Percentiles rank a stretch among this genome's conserved stretches.
Conservation (phyloP, 2,113 vertebrate species). For the Rhagologus leucostigma region DNA sequence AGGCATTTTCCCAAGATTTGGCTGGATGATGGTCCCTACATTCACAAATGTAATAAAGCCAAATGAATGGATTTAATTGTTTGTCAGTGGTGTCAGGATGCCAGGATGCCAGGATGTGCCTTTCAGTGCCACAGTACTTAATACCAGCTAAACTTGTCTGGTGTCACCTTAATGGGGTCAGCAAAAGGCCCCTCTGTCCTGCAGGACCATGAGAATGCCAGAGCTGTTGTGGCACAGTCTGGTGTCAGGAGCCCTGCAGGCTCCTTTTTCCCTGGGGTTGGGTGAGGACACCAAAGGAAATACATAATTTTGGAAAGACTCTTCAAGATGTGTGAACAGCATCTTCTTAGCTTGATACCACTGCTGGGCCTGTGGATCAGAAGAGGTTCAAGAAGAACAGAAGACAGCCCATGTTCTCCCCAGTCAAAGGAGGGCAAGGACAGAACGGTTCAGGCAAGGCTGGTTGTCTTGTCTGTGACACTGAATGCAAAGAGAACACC, state of each 20-base stretch:
- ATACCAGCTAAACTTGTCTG: background rate
- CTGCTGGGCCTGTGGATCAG: background rate
- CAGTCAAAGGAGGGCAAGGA: background rate
- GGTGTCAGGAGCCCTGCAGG: background rate
- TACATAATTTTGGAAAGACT: background rate
- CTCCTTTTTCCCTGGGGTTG: background rate
- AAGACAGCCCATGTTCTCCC: background rate
- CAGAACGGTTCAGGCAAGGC: background rate
- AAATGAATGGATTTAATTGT: background rate
- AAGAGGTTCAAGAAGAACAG: background rate
- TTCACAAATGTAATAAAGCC: background rate
- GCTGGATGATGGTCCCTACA: background rate
- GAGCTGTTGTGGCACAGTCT: background rate
- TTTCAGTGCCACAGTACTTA: background rate
- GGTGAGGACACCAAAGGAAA: background rate
- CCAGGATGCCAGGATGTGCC: background rate
- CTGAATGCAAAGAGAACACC: background rate
- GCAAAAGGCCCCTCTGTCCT: background rate
- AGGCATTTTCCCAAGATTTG: background rate
- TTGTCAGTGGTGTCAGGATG: background rate
- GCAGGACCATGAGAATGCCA: accelerated
- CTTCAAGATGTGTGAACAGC: background rate
- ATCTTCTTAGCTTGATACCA: background rate
- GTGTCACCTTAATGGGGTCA: background rate
- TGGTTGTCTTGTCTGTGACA: background rate